A percentile compares a stretch with the other conserved stretches of the same genome.
phyloP scores from a whole-genome alignment of 30 jellyfish, hydroid and myxozoan genomes.

The Catostylus mosaicus region DNA sequence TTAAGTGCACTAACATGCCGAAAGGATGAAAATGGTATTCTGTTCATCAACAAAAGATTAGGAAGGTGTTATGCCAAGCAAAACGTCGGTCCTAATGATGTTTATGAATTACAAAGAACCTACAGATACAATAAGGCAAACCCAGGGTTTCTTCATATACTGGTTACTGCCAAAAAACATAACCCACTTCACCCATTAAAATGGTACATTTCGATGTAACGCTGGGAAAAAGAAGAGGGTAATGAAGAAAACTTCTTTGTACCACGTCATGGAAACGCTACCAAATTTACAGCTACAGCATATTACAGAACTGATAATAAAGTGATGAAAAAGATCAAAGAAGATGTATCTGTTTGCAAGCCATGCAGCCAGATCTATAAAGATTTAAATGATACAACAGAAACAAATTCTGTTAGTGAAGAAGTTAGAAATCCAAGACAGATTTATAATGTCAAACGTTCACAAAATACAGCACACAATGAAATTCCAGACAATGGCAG shows the following conservation, averaged over 20 bases:
- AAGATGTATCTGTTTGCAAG: not conserved
- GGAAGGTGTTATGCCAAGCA: not conserved
- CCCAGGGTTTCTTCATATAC: conserved; percentile 9
- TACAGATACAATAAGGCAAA: conserved; percentile 24
- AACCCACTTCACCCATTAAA: not conserved
- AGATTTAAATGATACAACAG: not conserved
- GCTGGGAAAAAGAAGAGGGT: conserved; percentile 9
- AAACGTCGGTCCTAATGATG: not conserved
- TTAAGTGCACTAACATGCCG: not conserved
- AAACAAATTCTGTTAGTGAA: conserved; percentile 34
- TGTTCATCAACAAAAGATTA: not conserved
- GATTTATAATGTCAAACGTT: conserved; percentile 23
- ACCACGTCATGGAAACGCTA: conserved; percentile 51
- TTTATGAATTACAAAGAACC: conserved; percentile 15
- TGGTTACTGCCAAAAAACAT: conserved; percentile 12
- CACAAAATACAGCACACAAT: too few species aligned
- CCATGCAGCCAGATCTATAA: not conserved
- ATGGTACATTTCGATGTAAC: conserved; percentile 1
- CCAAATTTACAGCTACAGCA: conserved; percentile 16
- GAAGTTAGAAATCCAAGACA: conserved; percentile 52
- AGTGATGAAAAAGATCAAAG: not conserved
- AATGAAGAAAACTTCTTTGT: conserved; percentile 5
- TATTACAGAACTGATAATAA: conserved; percentile 26
- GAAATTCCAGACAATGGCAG: too few species aligned
- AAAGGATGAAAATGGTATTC: not conserved